A percentile compares a stretch with the other conserved stretches of the same genome.
These are phyloP conservation scores for Mallotus villosus DNA, from an alignment of 2,797 vertebrate genomes.

Conservation along the genomic window DNA sequence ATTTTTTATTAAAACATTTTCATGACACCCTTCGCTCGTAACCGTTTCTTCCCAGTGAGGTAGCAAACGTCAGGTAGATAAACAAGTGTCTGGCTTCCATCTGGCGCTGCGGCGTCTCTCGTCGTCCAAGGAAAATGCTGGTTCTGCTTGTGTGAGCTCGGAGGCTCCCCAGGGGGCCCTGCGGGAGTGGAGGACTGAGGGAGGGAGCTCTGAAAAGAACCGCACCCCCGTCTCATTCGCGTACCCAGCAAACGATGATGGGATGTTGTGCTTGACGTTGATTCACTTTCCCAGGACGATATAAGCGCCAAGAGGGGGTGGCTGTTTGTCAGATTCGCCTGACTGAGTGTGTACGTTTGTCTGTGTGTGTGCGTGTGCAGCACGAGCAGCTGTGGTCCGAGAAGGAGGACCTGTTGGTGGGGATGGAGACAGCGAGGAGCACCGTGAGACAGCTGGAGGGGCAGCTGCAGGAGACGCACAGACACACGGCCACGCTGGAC, in stretches of 20 bases:
- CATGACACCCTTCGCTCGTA: slow-evolving; percentile 51
- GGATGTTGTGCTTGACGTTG: slow-evolving; percentile 30
- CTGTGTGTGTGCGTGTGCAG: slow-evolving; percentile 60
- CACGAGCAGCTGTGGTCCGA: slow-evolving; percentile 78
- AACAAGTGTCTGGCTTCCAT: slow-evolving; percentile 65
- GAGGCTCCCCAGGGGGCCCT: slow-evolving; percentile 45
- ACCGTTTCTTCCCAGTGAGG: slow-evolving; percentile 59
- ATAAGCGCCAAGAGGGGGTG: slow-evolving; percentile 50
- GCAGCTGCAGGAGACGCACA: slow-evolving; percentile 85
- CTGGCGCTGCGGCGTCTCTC: slow-evolving; percentile 41
- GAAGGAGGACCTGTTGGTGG: slow-evolving; percentile 83
- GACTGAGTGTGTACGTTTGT: slow-evolving; percentile 50
- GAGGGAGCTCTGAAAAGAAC: not conserved
- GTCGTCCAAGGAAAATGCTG: slow-evolving; percentile 13
- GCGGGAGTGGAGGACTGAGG: slow-evolving; percentile 51
- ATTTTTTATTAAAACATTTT: slow-evolving; percentile 12
- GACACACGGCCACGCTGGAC: slow-evolving; percentile 74
- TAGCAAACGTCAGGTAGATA: slow-evolving; percentile 65
- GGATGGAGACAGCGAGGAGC: slow-evolving; percentile 80
- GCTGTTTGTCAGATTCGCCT: slow-evolving; percentile 62
- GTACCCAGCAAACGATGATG: slow-evolving; percentile 39
- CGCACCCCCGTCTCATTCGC: not conserved
- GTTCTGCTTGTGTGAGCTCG: slow-evolving; percentile 53
- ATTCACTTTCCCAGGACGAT: slow-evolving; percentile 47
- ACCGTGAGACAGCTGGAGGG: slow-evolving; percentile 82